These are phyloP conservation scores for Zosterops hypoxanthus DNA, from an alignment of 2,113 vertebrate species.

Conservation along the genomic window DNA sequence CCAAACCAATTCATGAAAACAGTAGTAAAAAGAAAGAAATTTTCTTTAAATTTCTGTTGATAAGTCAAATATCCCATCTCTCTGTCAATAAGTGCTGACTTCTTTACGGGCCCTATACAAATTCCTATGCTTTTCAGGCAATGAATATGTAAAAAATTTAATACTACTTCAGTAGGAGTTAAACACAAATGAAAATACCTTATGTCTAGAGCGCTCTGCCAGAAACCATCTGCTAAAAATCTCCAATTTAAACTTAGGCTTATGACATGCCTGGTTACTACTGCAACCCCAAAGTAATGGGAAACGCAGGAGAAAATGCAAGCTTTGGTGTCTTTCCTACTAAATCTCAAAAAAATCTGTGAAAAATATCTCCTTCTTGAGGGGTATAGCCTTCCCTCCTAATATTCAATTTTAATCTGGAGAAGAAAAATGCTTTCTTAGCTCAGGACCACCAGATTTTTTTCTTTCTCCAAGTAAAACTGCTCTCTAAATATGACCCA, in stretches of 20 bases:
- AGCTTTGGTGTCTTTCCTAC: not conserved
- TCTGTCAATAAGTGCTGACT: not conserved
- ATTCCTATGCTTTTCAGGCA: not conserved
- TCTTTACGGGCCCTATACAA: not conserved
- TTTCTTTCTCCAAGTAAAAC: not conserved
- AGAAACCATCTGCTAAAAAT: conserved; percentile 44
- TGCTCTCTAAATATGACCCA: not conserved
- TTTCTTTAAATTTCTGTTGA: not conserved
- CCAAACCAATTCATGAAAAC: not conserved
- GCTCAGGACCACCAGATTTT: not conserved
- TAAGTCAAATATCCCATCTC: not conserved
- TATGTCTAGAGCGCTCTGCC: not conserved
- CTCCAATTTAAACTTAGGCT: not conserved
- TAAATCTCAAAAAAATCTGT: not conserved
- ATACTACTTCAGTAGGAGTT: not conserved
- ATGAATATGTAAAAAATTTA: not conserved
- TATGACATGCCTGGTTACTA: not conserved
- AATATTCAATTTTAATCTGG: not conserved
- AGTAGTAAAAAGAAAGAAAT: not conserved
- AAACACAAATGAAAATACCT: conserved; percentile 33
- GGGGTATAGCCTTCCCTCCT: not conserved
- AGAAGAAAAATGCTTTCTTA: not conserved
- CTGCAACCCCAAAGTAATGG: not conserved
- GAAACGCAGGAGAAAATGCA: not conserved
- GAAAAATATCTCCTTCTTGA: not conserved